A percentile compares a stretch with the other conserved stretches of the same genome.
phyloP scores from a whole-genome alignment of 2,888 invertebrate genomes.

The Ectemnius continuus region DNA sequence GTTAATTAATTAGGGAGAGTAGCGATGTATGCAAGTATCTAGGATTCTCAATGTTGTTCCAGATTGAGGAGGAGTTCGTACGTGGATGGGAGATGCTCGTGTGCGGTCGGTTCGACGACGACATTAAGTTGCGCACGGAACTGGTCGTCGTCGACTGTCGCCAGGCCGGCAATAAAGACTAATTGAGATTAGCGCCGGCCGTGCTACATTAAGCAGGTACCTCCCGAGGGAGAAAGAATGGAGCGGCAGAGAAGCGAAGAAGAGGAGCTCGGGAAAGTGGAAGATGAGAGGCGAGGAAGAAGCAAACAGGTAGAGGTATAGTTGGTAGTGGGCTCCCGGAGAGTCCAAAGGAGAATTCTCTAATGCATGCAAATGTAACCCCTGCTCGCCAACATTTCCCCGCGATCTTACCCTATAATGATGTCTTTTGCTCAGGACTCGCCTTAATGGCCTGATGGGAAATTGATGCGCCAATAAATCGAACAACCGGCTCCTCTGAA shows the following conservation, averaged over 20 bases:
- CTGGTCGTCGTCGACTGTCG: conserved; percentile 49
- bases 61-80: too few relatives aligned
- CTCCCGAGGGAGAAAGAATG: conserved; percentile 12
- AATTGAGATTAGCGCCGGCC: conserved; percentile 60
- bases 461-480: too few relatives aligned
- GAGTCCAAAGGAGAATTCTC: background rate
- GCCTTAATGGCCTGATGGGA: too few relatives aligned
- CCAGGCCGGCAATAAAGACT: conserved; percentile 57
- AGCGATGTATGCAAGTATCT: too few relatives aligned
- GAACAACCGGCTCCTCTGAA: too few relatives aligned
- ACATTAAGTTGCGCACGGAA: conserved; percentile 46
- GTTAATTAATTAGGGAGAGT: conserved; percentile 25
- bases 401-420: background rate
- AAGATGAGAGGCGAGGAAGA: background rate
- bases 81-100: conserved; percentile 41
- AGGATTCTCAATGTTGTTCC: too few relatives aligned
- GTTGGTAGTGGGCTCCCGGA: background rate
- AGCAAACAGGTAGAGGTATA: background rate
- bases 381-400: background rate
- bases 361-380: conserved; percentile 28
- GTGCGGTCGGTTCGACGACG: conserved; percentile 44
- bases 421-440: background rate
- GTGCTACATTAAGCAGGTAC: conserved; percentile 52
- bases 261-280: conserved; percentile 3
- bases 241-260: conserved; percentile 16